Base-by-base conservation (phyloP, 1,140 invertebrate genomes). In the Eurytemora carolleeae region DNA sequence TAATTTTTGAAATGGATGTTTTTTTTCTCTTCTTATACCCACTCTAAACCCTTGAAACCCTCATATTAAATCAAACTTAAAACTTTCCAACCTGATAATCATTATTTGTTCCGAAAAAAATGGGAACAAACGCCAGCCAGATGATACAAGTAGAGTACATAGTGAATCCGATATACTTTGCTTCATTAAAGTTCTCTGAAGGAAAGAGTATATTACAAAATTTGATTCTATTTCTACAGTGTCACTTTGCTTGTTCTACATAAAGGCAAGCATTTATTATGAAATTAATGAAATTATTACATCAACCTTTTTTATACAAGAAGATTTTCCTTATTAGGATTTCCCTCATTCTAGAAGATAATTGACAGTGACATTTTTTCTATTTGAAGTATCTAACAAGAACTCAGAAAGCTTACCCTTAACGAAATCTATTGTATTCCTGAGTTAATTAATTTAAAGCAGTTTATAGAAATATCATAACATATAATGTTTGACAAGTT, bases 61-160 rank as follows among this genome's bases (percentile, higher is more conserved):
- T 55, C n/a, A 12, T 44, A n/a, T n/a, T 7, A 44, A 7, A 44
- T 12, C 7, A 44, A 44, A 44, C n/a, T 44, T 44, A n/a, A 44
- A 44, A n/a, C n/a, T 1, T 20, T 66, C 64, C 66, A 68, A 78
- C 77, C 72, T 77, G 80, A 65, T 77, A 78, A 66, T 83, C 80
- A 65, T 80, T 78, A 63, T 78, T 75, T 1, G 80, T 81, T 24
- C 79, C 80, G 66, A 82, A 82, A 68, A 82, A 82, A 62, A 84
- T 81, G 0, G 82, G 79, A 58, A 84, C 75, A 67, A 84, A 84
- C 12, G 81, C 81, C 15, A 83, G 69, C 82, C 82, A 84, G 52
- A 84, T 81, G 44, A 84, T 80, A 68, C 82, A 84, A 1, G 82
- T 84, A 1, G 80, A 80, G 67, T 84, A 84, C 82, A 83, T 84